Evolutionary conservation across 2,888 invertebrate species (phyloP), one percentile per base, ranked within the genome.

Genomic region (Unio pictorum): DNA sequence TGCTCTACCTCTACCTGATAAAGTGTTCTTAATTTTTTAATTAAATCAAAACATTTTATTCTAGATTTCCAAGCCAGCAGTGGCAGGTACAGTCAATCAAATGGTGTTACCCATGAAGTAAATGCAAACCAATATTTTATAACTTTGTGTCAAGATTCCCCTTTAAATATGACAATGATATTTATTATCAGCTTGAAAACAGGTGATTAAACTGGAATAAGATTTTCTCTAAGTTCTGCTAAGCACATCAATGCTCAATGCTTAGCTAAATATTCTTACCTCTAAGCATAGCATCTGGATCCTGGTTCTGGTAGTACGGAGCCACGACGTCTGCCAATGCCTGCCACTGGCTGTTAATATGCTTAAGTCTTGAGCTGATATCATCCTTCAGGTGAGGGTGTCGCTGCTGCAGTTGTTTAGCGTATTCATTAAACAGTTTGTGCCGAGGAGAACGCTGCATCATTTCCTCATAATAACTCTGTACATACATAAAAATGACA

Each of bases 291-390:
- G 82, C 81, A 45, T 81, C 78, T 56, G 81, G 78, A 72, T 88
- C 87, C 58, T 83, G 81, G 67, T 83, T 72, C 73, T 93, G 81
- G 58, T 84, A 79, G 54, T 80, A 76, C 28, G 89, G 86, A 92
- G 93, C 85, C 84, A 95, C 93, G 82, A 94, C 92, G 83, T 93
- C 92, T 78, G 94, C 93, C 72, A 95, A 92, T 66, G 93, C 92
- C 87, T 94, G 94, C 95, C 95, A 95, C 90, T 94, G 95, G 72
- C 93, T 92, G 88, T 94, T 95, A 77, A 95, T 91, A 86, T 94
- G 94, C 85, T 93, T 93, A 79, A 95, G 93, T 78, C 94, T 92
- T 93, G 94, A 94, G 66, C 92, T 92, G 73, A 95, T 94, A 90
- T 94, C 93, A 78, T 93, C 93, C 83, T 92, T 92, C 80, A 93